Evolutionary conservation across 2,113 vertebrate species (phyloP), one percentile per base, ranked within the genome.

Genomic region (Poeciliopsis retropinna): DNA sequence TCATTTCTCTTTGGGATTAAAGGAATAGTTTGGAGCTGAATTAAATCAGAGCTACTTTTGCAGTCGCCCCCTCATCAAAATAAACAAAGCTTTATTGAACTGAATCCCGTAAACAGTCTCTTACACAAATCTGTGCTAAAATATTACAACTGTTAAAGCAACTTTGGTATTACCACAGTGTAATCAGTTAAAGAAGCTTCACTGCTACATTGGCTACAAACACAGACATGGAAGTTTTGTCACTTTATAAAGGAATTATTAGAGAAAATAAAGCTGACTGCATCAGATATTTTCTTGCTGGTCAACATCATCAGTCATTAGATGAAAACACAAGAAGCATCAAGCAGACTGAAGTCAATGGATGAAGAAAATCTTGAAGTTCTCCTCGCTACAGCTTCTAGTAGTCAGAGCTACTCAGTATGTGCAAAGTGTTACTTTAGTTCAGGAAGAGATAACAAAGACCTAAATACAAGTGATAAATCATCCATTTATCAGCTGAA

Each of bases 91-190:
- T 47, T 41, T 41, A 41, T 41, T 47, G 5, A 47, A 47, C 44
- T 47, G 17, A 47, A 47, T 17, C 44, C 15, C 3, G 9, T 4
- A 12, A 63, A 69, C 8, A 25, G 22, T 30, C 34, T 75, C 47
- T 57, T 60, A 30, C 51, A 30, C 72, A 27, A 12, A 37, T 22
- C 64, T 67, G 31, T 60, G 51, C 72, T 47, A 73, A 65, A 66
- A 72, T 60, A 19, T 34, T 31, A 73, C 70, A 67, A 41, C 70
- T 37, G 19, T 34, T 37, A 77, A 78, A 75, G 28, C 57, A 65
- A 72, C 64, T 68, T 70, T 71, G 44, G 75, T 54, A 12, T 64
- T 70, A 75, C 74, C 85, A 87, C 83, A 91, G 83, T 86, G 82
- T 72, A 85, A 78, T 72, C 79, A 71, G 60, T 19, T 5, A 19